A percentile compares a stretch with the other conserved stretches of the same genome.
phyloP scores from a whole-genome alignment of 2,797 vertebrate species.

The Falco berigora region DNA sequence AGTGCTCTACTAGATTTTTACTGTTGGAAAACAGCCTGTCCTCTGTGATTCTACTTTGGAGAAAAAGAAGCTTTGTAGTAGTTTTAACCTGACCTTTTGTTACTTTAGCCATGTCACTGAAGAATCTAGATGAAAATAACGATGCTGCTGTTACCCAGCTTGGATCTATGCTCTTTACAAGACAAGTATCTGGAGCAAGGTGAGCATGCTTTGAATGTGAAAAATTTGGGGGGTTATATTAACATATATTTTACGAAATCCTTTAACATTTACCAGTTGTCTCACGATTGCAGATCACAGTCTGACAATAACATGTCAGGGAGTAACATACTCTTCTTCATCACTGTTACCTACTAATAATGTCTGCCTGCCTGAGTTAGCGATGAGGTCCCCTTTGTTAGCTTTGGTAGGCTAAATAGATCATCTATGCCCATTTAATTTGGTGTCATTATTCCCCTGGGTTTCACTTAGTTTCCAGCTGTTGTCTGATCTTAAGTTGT shows the following conservation, averaged over 20 bases:
- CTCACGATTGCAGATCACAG: not conserved
- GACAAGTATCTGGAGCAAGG: conserved; percentile 98
- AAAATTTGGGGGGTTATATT: not conserved
- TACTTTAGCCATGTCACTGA: conserved; percentile 86
- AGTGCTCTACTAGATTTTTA: not conserved
- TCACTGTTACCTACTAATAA: not conserved
- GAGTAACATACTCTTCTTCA: not conserved
- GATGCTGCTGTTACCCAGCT: conserved; percentile 85
- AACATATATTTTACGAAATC: not conserved
- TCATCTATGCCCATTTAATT: not conserved
- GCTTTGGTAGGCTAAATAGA: not conserved
- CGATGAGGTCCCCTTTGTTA: not conserved
- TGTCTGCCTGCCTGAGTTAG: not conserved
- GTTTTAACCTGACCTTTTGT: not conserved
- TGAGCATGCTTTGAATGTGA: conserved; percentile 47
- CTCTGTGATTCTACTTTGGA: not conserved
- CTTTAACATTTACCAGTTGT: not conserved
- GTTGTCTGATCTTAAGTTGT: not conserved
- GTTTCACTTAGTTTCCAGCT: conserved; percentile 16
- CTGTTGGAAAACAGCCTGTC: not conserved
- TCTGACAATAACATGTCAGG: not conserved
- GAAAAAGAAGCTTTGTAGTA: not conserved
- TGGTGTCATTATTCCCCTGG: not conserved
- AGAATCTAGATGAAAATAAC: conserved; percentile 73
- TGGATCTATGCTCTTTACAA: conserved; percentile 97